Conservation (phyloP, 2,888 invertebrate genomes). For the Aporophyla nigra region DNA sequence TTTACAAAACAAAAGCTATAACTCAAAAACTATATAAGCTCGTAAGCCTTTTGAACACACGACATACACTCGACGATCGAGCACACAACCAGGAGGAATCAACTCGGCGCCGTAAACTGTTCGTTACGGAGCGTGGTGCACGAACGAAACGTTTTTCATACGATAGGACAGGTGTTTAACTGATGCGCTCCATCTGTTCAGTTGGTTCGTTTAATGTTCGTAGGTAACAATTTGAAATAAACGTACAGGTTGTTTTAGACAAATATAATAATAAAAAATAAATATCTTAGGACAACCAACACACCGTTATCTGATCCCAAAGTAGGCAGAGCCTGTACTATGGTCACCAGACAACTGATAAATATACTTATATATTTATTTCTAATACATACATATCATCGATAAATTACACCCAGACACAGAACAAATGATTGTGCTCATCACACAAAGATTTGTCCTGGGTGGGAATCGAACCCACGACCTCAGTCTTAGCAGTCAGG, state of each 20-base stretch:
- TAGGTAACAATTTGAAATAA: neutral
- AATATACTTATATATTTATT: no score
- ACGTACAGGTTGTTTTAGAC: neutral
- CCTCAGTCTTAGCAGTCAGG: no score
- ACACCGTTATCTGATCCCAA: no score
- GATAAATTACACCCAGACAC: no score
- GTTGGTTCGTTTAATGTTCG: slow-evolving; percentile 2
- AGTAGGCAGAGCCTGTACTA: no score
- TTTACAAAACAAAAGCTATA: neutral
- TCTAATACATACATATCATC: no score
- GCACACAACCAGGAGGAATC: slow-evolving; percentile 24
- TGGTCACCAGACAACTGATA: no score
- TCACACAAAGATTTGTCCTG: no score
- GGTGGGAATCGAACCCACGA: no score
- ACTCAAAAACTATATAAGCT: neutral
- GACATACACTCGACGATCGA: slow-evolving; percentile 19
- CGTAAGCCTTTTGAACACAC: neutral
- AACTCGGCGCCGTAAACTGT: slow-evolving; percentile 40
- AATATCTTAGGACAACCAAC: no score
- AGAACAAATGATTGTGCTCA: no score
- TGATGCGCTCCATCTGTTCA: slow-evolving; percentile 23
- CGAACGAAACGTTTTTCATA: slow-evolving; percentile 34
- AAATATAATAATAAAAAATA: no score
- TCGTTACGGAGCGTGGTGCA: slow-evolving; percentile 28
- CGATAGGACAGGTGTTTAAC: slow-evolving; percentile 21